phyloP scores from a whole-genome alignment of 2,797 vertebrate species.

The Varecia variegata region DNA sequence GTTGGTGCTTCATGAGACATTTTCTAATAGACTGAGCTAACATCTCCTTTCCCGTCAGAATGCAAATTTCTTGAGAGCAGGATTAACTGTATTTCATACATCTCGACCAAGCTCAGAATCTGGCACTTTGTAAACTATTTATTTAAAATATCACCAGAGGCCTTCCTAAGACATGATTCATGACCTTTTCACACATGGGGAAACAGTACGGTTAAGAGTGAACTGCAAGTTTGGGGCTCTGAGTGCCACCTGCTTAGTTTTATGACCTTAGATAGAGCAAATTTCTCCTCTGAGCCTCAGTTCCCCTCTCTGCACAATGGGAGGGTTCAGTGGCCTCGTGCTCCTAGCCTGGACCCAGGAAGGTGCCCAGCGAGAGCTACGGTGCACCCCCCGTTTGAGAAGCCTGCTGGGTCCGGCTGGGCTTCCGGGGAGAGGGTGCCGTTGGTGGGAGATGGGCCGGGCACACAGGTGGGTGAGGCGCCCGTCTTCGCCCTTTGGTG shows the following conservation, averaged over 20 bases:
- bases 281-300: not conserved
- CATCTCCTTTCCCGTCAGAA: not conserved
- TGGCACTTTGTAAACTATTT: not conserved
- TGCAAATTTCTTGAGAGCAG: not conserved
- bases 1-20: not conserved
- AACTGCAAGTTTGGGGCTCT: not conserved
- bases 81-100: not conserved
- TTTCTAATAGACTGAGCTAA: not conserved
- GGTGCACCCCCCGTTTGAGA: not conserved
- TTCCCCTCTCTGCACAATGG: not conserved
- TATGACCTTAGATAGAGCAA: not conserved
- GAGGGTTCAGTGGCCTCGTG: not conserved
- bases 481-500: rapidly evolving
- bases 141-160: not conserved
- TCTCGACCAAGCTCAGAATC: not conserved
- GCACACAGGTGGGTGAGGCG: rapidly evolving
- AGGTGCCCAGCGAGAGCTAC: not conserved
- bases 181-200: not conserved
- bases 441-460: rapidly evolving
- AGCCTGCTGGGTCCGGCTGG: not conserved
- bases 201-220: not conserved
- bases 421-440: not conserved
- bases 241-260: not conserved
- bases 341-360: not conserved
- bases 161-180: not conserved